Conservation (phyloP, 2,113 vertebrate genomes). For the Danio rerio region GRCz12tu NC_133183.1:45739001-45739500, state of each 20-base stretch:
- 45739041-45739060: slow-evolving; percentile 86
- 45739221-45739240: slow-evolving; percentile 38
- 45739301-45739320: slow-evolving; percentile 64
- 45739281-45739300: slow-evolving; percentile 68
- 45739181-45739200: slow-evolving; percentile 54
- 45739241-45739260: slow-evolving; percentile 44
- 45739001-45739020: slow-evolving; percentile 81
- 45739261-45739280: slow-evolving; percentile 62
- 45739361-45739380: slow-evolving; percentile 81
- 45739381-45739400: slow-evolving; percentile 77
- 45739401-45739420: slow-evolving; percentile 74
- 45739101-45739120: slow-evolving; percentile 74
- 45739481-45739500: background rate
- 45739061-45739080: slow-evolving; percentile 61
- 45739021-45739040: slow-evolving; percentile 83
- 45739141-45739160: slow-evolving; percentile 77
- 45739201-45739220: slow-evolving; percentile 61
- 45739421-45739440: slow-evolving; percentile 76
- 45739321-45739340: slow-evolving; percentile 70
- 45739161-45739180: slow-evolving; percentile 66
- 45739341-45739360: slow-evolving; percentile 74
- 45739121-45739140: slow-evolving; percentile 73
- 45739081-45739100: slow-evolving; percentile 66
- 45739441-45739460: slow-evolving; percentile 71
- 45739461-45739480: background rate